Percentiles rank a stretch among this genome's conserved stretches.
phyloP scores from a whole-genome alignment of 2,888 invertebrate genomes.

The Nemapogon koenigi region DNA sequence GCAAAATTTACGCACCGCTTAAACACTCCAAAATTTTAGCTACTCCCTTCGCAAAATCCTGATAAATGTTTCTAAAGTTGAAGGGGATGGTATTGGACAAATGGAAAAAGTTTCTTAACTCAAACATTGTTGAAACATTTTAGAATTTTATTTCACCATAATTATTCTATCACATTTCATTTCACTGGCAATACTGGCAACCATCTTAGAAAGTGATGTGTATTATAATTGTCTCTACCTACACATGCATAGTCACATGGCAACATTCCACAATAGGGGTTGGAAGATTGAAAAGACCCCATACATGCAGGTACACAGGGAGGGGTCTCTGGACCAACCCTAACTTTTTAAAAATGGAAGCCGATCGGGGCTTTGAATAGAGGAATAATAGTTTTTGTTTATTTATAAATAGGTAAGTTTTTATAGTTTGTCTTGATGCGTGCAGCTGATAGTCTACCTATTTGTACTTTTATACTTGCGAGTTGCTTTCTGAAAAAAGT shows the following conservation, averaged over 20 bases:
- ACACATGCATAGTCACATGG: no score
- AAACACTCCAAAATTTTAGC: constrained; percentile 66
- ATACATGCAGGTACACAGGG: constrained; percentile 40
- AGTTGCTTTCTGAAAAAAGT: no score
- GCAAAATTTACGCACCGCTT: constrained; percentile 60
- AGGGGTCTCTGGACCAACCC: constrained; percentile 24
- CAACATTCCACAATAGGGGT: constrained; percentile 38
- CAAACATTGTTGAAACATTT: no score
- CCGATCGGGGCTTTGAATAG: constrained; percentile 9
- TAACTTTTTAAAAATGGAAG: constrained; percentile 32
- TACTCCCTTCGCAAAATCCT: constrained; percentile 71
- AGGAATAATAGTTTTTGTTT: neutral
- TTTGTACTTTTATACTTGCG: no score
- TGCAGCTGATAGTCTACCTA: no score
- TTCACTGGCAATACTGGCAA: no score
- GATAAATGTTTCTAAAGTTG: constrained; percentile 61
- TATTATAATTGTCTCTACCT: no score
- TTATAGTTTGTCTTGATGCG: no score
- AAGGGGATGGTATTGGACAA: constrained; percentile 32
- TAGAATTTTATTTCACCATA: no score
- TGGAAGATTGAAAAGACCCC: constrained; percentile 40
- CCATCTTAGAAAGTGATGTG: no score
- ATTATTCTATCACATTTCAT: no score
- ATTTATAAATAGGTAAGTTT: neutral
- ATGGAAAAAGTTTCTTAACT: no score